Evolutionary conservation across 2,888 invertebrate species (phyloP), one percentile per base, ranked within the genome.

Genomic region (Homarus gammarus): DNA sequence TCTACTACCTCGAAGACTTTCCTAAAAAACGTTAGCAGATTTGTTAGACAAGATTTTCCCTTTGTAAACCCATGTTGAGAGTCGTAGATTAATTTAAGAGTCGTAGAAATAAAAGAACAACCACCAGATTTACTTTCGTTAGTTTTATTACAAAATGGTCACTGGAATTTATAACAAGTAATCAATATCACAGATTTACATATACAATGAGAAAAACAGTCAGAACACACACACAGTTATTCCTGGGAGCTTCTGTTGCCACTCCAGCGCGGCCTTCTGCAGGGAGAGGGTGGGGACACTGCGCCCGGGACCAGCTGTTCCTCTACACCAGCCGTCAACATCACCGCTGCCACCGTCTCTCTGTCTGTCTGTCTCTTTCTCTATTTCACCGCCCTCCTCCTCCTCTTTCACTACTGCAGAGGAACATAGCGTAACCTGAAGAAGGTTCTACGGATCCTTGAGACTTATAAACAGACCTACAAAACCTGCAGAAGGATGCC

Each of bases 161-260:
- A 87, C 87, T 87, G 87, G 87, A 82, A 64, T 75, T n/a, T 87
- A 83, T 87, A 87, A 87, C 87, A 87, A 87, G 83, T 82, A 83
- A 83, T 87, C 49, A 83, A 83, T 87, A 87, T 87, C 87, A 87
- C 87, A 87, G 87, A 87, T 87, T 83, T 83, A 87, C 87, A 87
- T n/a, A n/a, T 87, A 81, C 81, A 87, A 87, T 81, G 81, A 87
- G 68, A 86, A 56, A 86, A 81, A 77, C 22, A 78, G 51, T 33
- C 22, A 83, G 31, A 38, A 81, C 64, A 70, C 44, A 36, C n/a
- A 27, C 33, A 31, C 51, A 56, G 27, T 64, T 64, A 64, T 64
- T 64, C 61, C 61, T 64, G 61, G 61, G 27, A 27, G 61, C 27
- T 64, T 27, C 61, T 64, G 12, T 5, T 5, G 27, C 61, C 61